Evolutionary conservation across 1,140 invertebrate species (phyloP).

Genomic region (Cylas formicarius): DNA sequence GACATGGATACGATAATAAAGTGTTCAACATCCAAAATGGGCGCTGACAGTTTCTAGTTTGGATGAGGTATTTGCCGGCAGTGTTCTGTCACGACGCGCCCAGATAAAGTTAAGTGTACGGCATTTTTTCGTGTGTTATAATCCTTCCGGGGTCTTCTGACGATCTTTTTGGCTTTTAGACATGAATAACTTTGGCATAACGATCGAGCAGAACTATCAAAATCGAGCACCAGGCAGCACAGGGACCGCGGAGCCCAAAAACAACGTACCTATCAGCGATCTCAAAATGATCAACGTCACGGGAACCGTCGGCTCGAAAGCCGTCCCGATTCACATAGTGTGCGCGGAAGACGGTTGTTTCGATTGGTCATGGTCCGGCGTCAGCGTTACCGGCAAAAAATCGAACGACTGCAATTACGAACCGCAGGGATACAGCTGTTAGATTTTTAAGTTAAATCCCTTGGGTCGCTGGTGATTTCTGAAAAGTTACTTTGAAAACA

Average conservation of each 20-base stretch:
- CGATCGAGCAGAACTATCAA: constrained; percentile 8
- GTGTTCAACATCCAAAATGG: too few relatives aligned
- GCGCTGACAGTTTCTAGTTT: too few relatives aligned
- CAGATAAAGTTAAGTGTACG: too few relatives aligned
- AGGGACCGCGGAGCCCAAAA: constrained; percentile 3
- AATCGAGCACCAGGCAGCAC: not conserved
- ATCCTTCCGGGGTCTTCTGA: too few relatives aligned
- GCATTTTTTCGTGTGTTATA: too few relatives aligned
- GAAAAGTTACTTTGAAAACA: too few relatives aligned
- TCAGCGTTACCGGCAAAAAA: constrained; percentile 1
- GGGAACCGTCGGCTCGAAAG: not conserved
- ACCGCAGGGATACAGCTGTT: constrained; percentile 8
- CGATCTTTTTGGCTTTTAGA: too few relatives aligned
- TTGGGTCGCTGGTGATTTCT: too few relatives aligned
- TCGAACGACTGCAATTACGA: constrained; percentile 7
- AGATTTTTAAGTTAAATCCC: too few relatives aligned
- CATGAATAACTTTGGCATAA: constrained; percentile 7
- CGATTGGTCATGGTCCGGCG: constrained; percentile 4
- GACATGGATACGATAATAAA: too few relatives aligned
- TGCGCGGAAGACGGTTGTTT: constrained; percentile 12
- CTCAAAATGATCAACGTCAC: constrained; percentile 1
- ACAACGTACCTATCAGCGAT: constrained; percentile 7
- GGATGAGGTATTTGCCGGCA: too few relatives aligned
- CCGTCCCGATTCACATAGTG: constrained; percentile 8
- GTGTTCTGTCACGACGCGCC: too few relatives aligned